A percentile compares a stretch with the other conserved stretches of the same genome.
These are phyloP conservation scores for Nasonia vitripennis DNA, from an alignment of 1,140 invertebrate species.

Conservation along the genomic window DNA sequence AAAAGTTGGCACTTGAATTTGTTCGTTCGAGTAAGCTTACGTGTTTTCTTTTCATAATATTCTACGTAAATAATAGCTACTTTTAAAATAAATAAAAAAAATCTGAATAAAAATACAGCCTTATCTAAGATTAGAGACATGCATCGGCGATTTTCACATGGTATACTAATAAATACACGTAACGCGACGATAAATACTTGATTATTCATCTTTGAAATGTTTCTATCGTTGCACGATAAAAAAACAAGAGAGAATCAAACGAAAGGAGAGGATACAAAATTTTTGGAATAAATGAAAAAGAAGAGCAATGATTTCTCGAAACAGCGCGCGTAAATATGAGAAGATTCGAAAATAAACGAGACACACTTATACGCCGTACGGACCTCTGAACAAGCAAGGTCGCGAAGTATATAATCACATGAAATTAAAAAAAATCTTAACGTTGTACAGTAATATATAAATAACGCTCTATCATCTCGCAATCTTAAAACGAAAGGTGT, in stretches of 20 bases:
- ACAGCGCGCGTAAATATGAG: background rate
- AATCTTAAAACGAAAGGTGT: background rate
- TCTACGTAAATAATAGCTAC: conserved; percentile 30
- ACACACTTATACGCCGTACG: background rate
- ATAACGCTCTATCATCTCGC: conserved; percentile 14
- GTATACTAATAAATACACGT: conserved; percentile 44
- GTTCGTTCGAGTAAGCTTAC: background rate
- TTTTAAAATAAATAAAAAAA: conserved; percentile 44
- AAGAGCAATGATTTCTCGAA: background rate
- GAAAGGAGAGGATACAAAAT: background rate
- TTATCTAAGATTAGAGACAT: conserved; percentile 27
- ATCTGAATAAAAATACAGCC: conserved; percentile 16
- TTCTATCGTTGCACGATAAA: conserved; percentile 33
- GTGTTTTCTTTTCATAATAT: background rate
- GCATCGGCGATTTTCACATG: conserved; percentile 15
- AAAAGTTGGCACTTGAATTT: background rate
- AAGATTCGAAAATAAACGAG: background rate
- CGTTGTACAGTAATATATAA: background rate
- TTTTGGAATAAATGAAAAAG: conserved; percentile 37
- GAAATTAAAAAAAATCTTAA: conserved; percentile 11
- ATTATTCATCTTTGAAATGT: conserved; percentile 19
- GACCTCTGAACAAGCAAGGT: background rate
- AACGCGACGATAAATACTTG: background rate
- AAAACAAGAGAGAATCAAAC: conserved; percentile 9
- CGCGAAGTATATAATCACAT: conserved; percentile 18